Evolutionary conservation across 2,113 vertebrate genomes (phyloP).

Genomic region (Sisor rabdophorus): DNA sequence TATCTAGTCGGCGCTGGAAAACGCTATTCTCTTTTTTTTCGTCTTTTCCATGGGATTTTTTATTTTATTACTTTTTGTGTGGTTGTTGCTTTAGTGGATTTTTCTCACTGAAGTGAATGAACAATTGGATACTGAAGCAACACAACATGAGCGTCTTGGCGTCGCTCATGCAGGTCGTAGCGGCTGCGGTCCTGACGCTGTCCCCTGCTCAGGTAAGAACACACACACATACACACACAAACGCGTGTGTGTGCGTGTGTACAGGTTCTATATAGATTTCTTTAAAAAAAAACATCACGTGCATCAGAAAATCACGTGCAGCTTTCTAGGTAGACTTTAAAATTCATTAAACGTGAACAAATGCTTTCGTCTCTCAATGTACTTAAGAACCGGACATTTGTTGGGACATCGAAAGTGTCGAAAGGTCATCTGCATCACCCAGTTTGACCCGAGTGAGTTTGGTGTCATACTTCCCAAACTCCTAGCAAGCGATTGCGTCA

Average conservation of each 20-base stretch:
- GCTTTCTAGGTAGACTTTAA: not conserved
- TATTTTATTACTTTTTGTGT: not conserved
- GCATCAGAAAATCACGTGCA: slow-evolving; percentile 15
- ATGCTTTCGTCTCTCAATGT: slow-evolving; percentile 23
- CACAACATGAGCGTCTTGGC: slow-evolving; percentile 64
- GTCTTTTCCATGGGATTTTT: slow-evolving; percentile 30
- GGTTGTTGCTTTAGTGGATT: slow-evolving; percentile 47
- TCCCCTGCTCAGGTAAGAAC: slow-evolving; percentile 71
- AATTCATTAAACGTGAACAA: slow-evolving; percentile 20
- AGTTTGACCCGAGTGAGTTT: slow-evolving; percentile 6
- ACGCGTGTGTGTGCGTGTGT: not conserved
- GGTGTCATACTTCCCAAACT: not conserved
- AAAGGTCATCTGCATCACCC: slow-evolving; percentile 63
- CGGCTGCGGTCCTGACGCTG: slow-evolving; percentile 64
- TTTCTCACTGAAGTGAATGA: not conserved
- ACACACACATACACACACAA: not conserved
- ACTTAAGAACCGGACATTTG: slow-evolving; percentile 37
- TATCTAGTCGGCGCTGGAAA: not conserved
- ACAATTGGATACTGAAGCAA: slow-evolving; percentile 32
- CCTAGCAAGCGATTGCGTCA: slow-evolving; percentile 8
- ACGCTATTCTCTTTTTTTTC: not conserved
- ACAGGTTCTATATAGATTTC: not conserved
- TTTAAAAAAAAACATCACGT: too few relatives aligned
- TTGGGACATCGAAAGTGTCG: slow-evolving; percentile 41
- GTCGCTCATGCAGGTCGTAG: slow-evolving; percentile 57